phyloP scores from a whole-genome alignment of 2,113 vertebrate genomes.

The Chunga burmeisteri region DNA sequence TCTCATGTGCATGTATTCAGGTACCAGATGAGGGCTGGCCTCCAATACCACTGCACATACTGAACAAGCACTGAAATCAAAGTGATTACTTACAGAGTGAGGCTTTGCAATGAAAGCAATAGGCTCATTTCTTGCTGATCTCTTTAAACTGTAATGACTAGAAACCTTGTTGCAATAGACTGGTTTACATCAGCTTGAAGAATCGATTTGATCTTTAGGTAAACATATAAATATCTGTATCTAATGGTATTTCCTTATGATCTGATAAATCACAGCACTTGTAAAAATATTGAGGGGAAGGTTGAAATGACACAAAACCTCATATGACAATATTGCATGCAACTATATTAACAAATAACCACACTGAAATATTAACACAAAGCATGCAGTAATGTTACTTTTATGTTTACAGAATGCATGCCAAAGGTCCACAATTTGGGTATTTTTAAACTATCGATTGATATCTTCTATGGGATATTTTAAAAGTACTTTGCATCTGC shows the following conservation, averaged over 20 bases:
- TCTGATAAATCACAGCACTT: constrained; percentile 50
- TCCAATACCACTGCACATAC: neutral
- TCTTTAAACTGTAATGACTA: neutral
- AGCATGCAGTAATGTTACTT: constrained; percentile 60
- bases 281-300: neutral
- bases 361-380: constrained; percentile 41
- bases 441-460: neutral
- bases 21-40: neutral
- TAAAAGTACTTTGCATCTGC: neutral
- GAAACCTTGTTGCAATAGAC: neutral
- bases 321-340: constrained; percentile 67
- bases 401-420: constrained; percentile 63
- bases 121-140: neutral
- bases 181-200: constrained; percentile 5
- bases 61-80: neutral
- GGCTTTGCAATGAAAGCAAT: neutral
- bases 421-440: neutral
- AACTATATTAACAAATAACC: constrained; percentile 44
- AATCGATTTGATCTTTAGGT: neutral
- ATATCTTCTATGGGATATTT: neutral
- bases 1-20: neutral
- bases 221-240: neutral
- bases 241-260: constrained; percentile 14
- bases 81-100: neutral
- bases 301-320: constrained; percentile 52